Evolutionary conservation across 1,140 invertebrate genomes (phyloP), one percentile per base, ranked within the genome.

Genomic region (Drosophila miranda): DNA sequence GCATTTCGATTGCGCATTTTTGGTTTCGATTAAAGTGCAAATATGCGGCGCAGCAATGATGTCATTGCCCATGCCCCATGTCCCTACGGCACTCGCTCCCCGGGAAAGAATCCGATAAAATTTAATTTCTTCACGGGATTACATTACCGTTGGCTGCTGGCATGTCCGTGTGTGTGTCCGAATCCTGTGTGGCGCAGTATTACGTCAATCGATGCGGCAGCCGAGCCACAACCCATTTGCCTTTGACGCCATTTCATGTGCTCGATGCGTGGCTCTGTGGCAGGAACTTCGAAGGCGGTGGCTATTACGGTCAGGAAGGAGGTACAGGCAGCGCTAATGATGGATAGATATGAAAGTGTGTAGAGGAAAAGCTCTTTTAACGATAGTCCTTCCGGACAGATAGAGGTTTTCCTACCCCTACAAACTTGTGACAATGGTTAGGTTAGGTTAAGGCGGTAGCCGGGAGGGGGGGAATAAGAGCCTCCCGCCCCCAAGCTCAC

Each of bases 171-270:
- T 5, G 23, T 23, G 23, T 23, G 23, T 23, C 23, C 23, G 4
- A 5, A 13, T 11, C 38, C 19, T 46, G 41, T 49, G 48, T 30
- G 68, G 41, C 62, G 6, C 19, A 13, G 42, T 45, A 60, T 73
- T 52, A 73, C 58, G 52, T 64, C 60, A 58, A 53, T 57, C 59
- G 49, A 64, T 48, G 59, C 30, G 26, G 43, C 49, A 59, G 73
- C 56, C 51, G 55, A 14, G 23, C 54, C 49, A 11, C 11, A 49
- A 44, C 50, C 41, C 48, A 19, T 26, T 23, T 34, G 44, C 30
- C 59, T 46, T 43, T 60, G 75, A 78, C 75, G 75, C 75, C 75
- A 78, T 78, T 78, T 78, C 72, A 58, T 50, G 52, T 61, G 49
- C 14, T 44, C 50, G 61, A 60, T 43, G 44, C 43, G 19, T 49